A percentile compares a stretch with the other conserved stretches of the same genome.
Evolutionary conservation across 2,888 invertebrate genomes (phyloP).

Genomic region (Branchellion lobata): DNA sequence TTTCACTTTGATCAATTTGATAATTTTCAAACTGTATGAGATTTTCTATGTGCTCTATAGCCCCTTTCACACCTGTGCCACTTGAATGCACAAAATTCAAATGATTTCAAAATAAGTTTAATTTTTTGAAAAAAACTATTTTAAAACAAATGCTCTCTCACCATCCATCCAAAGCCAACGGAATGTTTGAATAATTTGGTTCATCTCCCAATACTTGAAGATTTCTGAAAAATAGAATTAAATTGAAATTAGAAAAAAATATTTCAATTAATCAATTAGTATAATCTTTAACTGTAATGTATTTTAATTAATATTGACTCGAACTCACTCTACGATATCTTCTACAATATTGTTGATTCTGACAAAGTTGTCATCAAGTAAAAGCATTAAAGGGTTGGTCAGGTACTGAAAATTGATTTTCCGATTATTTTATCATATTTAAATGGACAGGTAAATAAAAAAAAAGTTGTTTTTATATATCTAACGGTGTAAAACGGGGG

Average conservation of each 20-base stretch:
- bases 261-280: constrained; percentile 8
- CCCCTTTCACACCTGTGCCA: constrained; percentile 56
- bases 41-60: constrained; percentile 57
- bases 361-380: constrained; percentile 56
- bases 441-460: not conserved
- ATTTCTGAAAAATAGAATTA: not conserved
- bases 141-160: constrained; percentile 51
- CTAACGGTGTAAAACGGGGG: constrained; percentile 17
- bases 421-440: constrained; percentile 1
- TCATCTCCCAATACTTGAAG: constrained; percentile 51
- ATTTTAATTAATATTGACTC: constrained; percentile 2
- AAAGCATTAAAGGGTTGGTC: constrained; percentile 58
- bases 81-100: no score
- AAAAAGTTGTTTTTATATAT: not conserved
- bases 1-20: constrained; percentile 52
- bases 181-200: constrained; percentile 56
- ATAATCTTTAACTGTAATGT: not conserved
- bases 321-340: constrained; percentile 56
- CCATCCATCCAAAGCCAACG: constrained; percentile 57
- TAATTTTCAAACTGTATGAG: constrained; percentile 58
- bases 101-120: no score
- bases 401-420: constrained; percentile 46
- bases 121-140: no score
- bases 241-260: no score
- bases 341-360: constrained; percentile 57